Conservation (phyloP, 2,888 invertebrate genomes). For the Magallana nippona region DNA sequence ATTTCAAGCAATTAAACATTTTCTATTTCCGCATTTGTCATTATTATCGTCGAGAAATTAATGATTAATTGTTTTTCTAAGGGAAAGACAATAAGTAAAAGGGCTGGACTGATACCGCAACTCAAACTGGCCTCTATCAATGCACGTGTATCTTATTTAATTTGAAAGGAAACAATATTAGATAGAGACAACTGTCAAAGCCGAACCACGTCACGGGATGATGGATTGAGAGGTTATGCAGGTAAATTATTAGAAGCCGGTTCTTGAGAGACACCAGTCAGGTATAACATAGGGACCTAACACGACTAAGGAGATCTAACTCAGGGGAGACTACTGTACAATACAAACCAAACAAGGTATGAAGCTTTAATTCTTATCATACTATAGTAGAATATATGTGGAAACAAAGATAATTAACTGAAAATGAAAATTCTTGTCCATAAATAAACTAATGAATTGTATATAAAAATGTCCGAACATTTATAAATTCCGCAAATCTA, state of each 20-base stretch:
- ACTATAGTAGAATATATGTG: too few relatives aligned
- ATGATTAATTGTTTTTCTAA: constrained; percentile 30
- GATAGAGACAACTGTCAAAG: constrained; percentile 21
- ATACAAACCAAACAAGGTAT: background rate
- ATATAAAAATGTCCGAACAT: too few relatives aligned
- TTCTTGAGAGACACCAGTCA: background rate
- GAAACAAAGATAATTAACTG: too few relatives aligned
- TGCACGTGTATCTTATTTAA: constrained; percentile 23
- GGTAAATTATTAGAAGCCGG: constrained; percentile 24
- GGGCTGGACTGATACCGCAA: background rate
- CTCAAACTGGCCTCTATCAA: background rate
- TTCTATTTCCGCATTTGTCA: constrained; percentile 16
- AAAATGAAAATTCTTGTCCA: too few relatives aligned
- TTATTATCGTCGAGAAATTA: background rate
- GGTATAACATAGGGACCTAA: background rate
- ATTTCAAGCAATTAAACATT: background rate
- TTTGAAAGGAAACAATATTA: constrained; percentile 17
- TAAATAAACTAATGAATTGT: too few relatives aligned
- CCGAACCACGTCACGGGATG: background rate
- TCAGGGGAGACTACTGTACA: background rate
- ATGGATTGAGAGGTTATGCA: constrained; percentile 29
- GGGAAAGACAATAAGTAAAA: background rate
- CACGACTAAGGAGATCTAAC: background rate
- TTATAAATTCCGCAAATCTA: too few relatives aligned
- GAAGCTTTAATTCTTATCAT: background rate